phyloP scores from a whole-genome alignment of 2,888 invertebrate species.

The Oscheius myriophilus region DNA sequence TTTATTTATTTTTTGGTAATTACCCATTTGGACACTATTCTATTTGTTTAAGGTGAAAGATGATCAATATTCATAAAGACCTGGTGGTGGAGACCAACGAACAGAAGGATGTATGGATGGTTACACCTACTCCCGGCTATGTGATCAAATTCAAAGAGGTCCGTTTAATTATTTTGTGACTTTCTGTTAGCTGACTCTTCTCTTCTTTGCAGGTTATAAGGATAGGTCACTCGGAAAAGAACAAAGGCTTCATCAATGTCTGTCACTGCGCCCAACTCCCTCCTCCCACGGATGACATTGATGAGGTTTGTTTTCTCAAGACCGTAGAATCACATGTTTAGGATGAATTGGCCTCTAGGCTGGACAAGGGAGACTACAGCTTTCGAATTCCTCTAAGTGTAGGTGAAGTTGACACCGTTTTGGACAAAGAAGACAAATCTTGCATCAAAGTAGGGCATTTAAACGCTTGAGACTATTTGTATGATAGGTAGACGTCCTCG shows the following conservation, averaged over 20 bases:
- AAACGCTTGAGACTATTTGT: neutral
- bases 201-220: slow-evolving; percentile 33
- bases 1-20: too few species aligned
- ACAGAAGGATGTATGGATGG: slow-evolving; percentile 47
- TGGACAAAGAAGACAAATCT: slow-evolving; percentile 53
- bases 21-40: too few species aligned
- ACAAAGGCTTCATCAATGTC: slow-evolving; percentile 63
- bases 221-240: slow-evolving; percentile 26
- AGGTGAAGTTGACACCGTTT: slow-evolving; percentile 57
- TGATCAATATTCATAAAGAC: too few species aligned
- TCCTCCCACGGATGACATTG: slow-evolving; percentile 45
- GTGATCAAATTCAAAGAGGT: slow-evolving; percentile 60
- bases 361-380: slow-evolving; percentile 40
- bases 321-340: slow-evolving; percentile 32
- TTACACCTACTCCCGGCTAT: slow-evolving; percentile 56
- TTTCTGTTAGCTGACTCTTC: neutral
- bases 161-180: neutral
- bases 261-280: slow-evolving; percentile 56
- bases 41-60: too few species aligned
- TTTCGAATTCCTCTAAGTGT: slow-evolving; percentile 55
- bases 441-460: slow-evolving; percentile 43
- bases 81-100: neutral
- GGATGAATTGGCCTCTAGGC: slow-evolving; percentile 49
- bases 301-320: slow-evolving; percentile 32
- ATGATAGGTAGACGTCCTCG: slow-evolving; percentile 60